phyloP scores from a whole-genome alignment of 2,113 vertebrate genomes.

The Muscicapa adusta region DNA sequence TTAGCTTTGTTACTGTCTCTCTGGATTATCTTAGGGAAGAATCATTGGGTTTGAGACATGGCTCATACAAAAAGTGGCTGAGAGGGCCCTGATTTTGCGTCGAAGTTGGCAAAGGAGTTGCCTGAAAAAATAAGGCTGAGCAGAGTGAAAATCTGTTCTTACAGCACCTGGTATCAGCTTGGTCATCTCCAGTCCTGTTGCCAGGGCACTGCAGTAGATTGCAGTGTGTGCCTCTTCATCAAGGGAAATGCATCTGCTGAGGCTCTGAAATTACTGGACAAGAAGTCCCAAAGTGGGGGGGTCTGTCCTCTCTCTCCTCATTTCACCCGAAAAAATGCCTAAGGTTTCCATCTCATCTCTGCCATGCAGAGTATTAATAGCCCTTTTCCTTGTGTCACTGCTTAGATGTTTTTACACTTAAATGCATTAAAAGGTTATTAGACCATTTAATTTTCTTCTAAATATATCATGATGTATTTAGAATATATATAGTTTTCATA shows the following conservation, averaged over 20 bases:
- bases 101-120: background rate
- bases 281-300: background rate
- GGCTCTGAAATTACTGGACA: background rate
- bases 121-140: background rate
- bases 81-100: background rate
- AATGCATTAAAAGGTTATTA: background rate
- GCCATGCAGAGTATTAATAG: background rate
- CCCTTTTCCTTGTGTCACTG: background rate
- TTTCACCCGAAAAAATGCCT: background rate
- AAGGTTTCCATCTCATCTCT: background rate
- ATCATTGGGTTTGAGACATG: background rate
- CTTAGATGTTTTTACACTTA: background rate
- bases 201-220: background rate
- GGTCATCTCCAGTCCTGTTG: background rate
- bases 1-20: constrained; percentile 47
- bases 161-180: background rate
- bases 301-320: background rate
- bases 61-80: background rate
- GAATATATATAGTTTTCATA: background rate
- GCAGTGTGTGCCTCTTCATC: background rate
- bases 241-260: background rate
- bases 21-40: constrained; percentile 18
- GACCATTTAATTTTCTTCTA: background rate
- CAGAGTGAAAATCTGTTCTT: background rate
- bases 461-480: background rate